Evolutionary conservation across 2,888 invertebrate species (phyloP), one percentile per base, ranked within the genome.

Genomic region (Encarsia formosa): DNA sequence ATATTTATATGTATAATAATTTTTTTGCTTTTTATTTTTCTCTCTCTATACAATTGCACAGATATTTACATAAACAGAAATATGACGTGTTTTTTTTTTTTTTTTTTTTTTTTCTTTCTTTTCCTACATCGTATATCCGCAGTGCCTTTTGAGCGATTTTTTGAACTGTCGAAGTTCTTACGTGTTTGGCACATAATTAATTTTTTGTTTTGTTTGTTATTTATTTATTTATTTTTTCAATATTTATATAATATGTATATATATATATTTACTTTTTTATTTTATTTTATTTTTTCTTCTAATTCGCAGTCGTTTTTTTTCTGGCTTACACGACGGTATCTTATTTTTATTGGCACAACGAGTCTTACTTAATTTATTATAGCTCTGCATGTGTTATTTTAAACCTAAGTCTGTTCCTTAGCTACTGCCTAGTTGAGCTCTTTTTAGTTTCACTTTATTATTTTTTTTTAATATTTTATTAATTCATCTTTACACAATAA

Each of bases 11-110:
- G 57, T 57, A 60, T 61, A 59, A 61, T 56, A 53, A 59, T 46
- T 49, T n/a, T n/a, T n/a, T n/a, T n/a, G n/a, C n/a, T n/a, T 61
- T 61, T 43, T 41, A 48, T 57, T 58, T 61, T 56, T 62, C 59
- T 61, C 59, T n/a, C 58, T 69, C 68, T 70, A 71, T 71, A 73
- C 71, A 73, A 73, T 71, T 73, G 69, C 70, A 71, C 69, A 71
- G 68, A 65, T 73, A 73, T 73, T 73, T 73, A 73, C 71, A 73
- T 65, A 68, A 65, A 68, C 64, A 67, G 49, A n/a, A n/a, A n/a
- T n/a, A n/a, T n/a, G n/a, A n/a, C n/a, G n/a, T n/a, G n/a, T n/a
- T n/a, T n/a, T n/a, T n/a, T n/a, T n/a, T n/a, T n/a, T n/a, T n/a
- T n/a, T n/a, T n/a, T n/a, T n/a, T n/a, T n/a, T n/a, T n/a, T n/a